Evolutionary conservation across 1,140 invertebrate species (phyloP).

Genomic region (Hydropsyche tenuis): DNA sequence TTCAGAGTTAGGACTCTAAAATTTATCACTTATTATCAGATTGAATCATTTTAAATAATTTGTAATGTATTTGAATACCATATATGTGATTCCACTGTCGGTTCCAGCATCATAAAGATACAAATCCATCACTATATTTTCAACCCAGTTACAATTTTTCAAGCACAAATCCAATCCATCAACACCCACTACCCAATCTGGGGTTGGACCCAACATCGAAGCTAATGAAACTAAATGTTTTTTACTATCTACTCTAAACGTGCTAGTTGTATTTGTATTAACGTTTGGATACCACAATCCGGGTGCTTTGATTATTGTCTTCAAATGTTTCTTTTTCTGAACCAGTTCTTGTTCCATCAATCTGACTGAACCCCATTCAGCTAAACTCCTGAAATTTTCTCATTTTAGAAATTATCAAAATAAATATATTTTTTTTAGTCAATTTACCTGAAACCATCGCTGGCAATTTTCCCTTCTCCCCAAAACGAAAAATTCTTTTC

Average conservation of each 20-base stretch:
- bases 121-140: slow-evolving; percentile 79
- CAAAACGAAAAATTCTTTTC: slow-evolving; percentile 90
- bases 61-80: slow-evolving; percentile 65
- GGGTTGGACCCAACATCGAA: slow-evolving; percentile 94
- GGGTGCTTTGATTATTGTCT: slow-evolving; percentile 93
- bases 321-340: slow-evolving; percentile 77
- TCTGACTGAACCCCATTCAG: slow-evolving; percentile 91
- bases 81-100: slow-evolving; percentile 91
- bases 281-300: slow-evolving; percentile 94
- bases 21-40: slow-evolving; percentile 25
- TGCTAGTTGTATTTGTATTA: slow-evolving; percentile 84
- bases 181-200: slow-evolving; percentile 95
- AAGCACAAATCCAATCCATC: slow-evolving; percentile 86
- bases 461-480: slow-evolving; percentile 89
- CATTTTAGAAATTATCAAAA: neutral
- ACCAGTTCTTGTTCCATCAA: slow-evolving; percentile 92
- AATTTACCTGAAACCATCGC: slow-evolving; percentile 86
- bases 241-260: slow-evolving; percentile 86
- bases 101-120: slow-evolving; percentile 96
- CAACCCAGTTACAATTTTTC: slow-evolving; percentile 87
- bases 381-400: slow-evolving; percentile 69
- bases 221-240: slow-evolving; percentile 91
- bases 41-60: neutral
- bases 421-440: neutral
- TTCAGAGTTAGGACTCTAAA: slow-evolving; percentile 82